Evolutionary conservation across 2,113 vertebrate genomes (phyloP).

Genomic region (Megatriorchis doriae): DNA sequence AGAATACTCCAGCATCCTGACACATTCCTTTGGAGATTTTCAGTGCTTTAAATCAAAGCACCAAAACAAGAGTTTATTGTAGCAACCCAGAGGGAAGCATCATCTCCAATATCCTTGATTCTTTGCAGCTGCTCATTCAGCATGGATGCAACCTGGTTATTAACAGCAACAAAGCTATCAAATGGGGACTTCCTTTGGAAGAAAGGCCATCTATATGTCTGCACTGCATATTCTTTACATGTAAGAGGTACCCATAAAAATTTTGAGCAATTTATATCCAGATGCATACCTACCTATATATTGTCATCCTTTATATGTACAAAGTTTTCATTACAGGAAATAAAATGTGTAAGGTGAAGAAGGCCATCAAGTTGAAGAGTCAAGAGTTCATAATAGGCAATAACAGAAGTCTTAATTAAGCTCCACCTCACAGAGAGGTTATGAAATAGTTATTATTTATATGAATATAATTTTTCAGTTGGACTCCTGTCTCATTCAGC

Average conservation of each 20-base stretch:
- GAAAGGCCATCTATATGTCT: not conserved
- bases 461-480: not conserved
- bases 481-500: not conserved
- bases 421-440: not conserved
- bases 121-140: slow-evolving; percentile 65
- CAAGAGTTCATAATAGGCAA: not conserved
- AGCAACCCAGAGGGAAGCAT: slow-evolving; percentile 42
- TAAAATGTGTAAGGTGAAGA: not conserved
- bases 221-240: not conserved
- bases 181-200: not conserved
- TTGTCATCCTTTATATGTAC: not conserved
- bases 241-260: not conserved
- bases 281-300: not conserved
- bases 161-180: slow-evolving; percentile 40
- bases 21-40: slow-evolving; percentile 54
- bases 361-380: not conserved
- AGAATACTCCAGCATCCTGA: slow-evolving; percentile 43
- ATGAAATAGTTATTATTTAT: not conserved
- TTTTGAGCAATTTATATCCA: not conserved
- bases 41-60: slow-evolving; percentile 66
- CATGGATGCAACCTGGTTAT: slow-evolving; percentile 27
- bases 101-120: slow-evolving; percentile 54
- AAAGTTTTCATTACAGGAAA: not conserved
- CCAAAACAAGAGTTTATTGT: slow-evolving; percentile 69
- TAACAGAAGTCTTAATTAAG: not conserved